Conservation (phyloP, 1,140 invertebrate genomes). For the Drosophila suzukii region DNA sequence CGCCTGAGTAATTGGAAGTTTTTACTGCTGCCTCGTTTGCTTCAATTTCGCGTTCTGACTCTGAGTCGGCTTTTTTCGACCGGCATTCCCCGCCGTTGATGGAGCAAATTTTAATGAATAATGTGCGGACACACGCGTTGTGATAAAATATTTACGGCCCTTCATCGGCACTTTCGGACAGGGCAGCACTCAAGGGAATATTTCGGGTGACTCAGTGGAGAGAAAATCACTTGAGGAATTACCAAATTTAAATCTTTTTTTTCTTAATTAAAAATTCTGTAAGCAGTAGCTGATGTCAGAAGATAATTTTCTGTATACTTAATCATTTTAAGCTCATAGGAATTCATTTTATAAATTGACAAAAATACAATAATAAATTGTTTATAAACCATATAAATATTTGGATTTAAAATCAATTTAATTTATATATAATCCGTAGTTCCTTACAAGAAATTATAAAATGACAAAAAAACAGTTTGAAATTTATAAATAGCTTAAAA, state of each 20-base stretch:
- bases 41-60: slow-evolving; percentile 63
- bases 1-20: slow-evolving; percentile 80
- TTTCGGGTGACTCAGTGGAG: not conserved
- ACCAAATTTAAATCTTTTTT: not conserved
- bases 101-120: slow-evolving; percentile 81
- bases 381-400: too few relatives aligned
- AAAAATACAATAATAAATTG: too few relatives aligned
- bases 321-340: too few relatives aligned
- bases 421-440: too few relatives aligned
- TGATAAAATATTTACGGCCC: slow-evolving; percentile 69
- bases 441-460: too few relatives aligned
- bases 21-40: slow-evolving; percentile 80
- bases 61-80: slow-evolving; percentile 20
- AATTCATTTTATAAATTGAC: not conserved
- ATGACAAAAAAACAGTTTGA: too few relatives aligned
- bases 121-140: slow-evolving; percentile 77
- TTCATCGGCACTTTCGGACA: slow-evolving; percentile 34
- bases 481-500: too few relatives aligned
- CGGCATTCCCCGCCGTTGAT: slow-evolving; percentile 45
- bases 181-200: slow-evolving; percentile 2
- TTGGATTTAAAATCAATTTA: too few relatives aligned
- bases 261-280: not conserved
- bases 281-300: too few relatives aligned
- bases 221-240: not conserved
- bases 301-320: not conserved